A percentile compares a stretch with the other conserved stretches of the same genome.
Evolutionary conservation across 2,113 vertebrate species (phyloP).

Genomic region (Daboia siamensis): DNA sequence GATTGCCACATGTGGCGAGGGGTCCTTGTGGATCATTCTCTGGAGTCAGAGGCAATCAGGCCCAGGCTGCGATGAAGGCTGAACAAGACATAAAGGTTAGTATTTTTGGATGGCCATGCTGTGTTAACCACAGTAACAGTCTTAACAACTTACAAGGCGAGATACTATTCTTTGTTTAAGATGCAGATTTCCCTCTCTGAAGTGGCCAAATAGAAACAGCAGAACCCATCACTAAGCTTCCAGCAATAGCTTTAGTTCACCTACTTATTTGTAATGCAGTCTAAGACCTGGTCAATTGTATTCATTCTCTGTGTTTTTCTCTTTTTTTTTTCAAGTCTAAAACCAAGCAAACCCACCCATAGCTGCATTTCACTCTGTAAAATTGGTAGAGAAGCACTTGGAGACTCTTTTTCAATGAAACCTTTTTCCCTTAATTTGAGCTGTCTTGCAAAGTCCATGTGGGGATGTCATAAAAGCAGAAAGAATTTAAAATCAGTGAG

Average conservation of each 20-base stretch:
- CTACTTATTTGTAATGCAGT: slow-evolving; percentile 11
- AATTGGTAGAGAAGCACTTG: slow-evolving; percentile 53
- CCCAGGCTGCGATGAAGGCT: slow-evolving; percentile 86
- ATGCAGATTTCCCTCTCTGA: slow-evolving; percentile 41
- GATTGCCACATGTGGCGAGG: slow-evolving; percentile 81
- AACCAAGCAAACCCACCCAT: background rate
- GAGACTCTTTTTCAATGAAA: slow-evolving; percentile 67
- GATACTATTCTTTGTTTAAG: slow-evolving; percentile 47
- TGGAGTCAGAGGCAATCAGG: slow-evolving; percentile 83
- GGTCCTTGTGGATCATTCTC: slow-evolving; percentile 82
- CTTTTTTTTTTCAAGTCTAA: background rate
- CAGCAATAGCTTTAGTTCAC: slow-evolving; percentile 22
- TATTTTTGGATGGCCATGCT: slow-evolving; percentile 53
- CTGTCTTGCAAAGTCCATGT: slow-evolving; percentile 35
- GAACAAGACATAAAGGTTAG: slow-evolving; percentile 92
- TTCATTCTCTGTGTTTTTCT: background rate
- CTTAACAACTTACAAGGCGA: slow-evolving; percentile 62
- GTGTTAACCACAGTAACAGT: slow-evolving; percentile 58
- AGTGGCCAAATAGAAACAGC: slow-evolving; percentile 29
- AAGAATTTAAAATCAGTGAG: background rate
- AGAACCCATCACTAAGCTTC: slow-evolving; percentile 38
- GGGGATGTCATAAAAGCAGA: slow-evolving; percentile 27
- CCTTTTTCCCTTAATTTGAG: slow-evolving; percentile 22
- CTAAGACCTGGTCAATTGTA: slow-evolving; percentile 19
- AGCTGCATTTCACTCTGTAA: slow-evolving; percentile 27